Percentiles rank a stretch among this genome's conserved stretches.
Evolutionary conservation across 1,140 invertebrate species (phyloP).

Genomic region (Cherax destructor): DNA sequence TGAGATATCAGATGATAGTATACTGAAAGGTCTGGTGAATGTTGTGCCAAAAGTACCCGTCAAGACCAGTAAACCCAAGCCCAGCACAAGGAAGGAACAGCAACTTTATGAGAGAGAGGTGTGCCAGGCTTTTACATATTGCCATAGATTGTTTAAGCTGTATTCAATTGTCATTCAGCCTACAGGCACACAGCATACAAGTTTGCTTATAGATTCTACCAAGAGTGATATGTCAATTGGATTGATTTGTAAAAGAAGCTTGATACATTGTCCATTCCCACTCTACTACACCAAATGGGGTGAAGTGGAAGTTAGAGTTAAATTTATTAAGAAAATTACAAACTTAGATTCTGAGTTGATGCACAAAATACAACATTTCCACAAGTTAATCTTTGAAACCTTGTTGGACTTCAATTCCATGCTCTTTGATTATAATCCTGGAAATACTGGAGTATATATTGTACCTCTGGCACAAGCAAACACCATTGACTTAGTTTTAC

Average conservation of each 20-base stretch:
- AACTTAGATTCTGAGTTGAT: background rate
- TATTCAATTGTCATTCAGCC: conserved; percentile 31
- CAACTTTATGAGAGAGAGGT: conserved; percentile 60
- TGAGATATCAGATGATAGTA: conserved; percentile 16
- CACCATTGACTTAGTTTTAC: background rate
- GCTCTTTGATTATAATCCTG: conserved; percentile 27
- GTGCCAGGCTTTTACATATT: conserved; percentile 24
- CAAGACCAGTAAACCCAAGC: background rate
- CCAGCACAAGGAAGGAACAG: conserved; percentile 59
- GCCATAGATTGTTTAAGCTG: background rate
- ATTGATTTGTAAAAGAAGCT: conserved; percentile 20
- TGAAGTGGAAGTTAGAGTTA: conserved; percentile 41
- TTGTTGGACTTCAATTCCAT: conserved; percentile 27
- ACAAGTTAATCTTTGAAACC: conserved; percentile 57
- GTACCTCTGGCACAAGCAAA: conserved; percentile 13
- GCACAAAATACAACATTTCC: conserved; percentile 54
- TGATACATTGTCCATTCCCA: conserved; percentile 49
- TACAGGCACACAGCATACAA: background rate
- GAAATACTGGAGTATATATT: conserved; percentile 21
- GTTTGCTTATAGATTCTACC: conserved; percentile 26
- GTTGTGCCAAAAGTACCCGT: conserved; percentile 11
- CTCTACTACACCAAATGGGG: conserved; percentile 65
- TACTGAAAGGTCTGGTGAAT: conserved; percentile 33
- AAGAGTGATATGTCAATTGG: conserved; percentile 6
- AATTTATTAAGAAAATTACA: conserved; percentile 10